Evolutionary conservation across 2,888 invertebrate genomes (phyloP).

Genomic region (Allacma fusca): DNA sequence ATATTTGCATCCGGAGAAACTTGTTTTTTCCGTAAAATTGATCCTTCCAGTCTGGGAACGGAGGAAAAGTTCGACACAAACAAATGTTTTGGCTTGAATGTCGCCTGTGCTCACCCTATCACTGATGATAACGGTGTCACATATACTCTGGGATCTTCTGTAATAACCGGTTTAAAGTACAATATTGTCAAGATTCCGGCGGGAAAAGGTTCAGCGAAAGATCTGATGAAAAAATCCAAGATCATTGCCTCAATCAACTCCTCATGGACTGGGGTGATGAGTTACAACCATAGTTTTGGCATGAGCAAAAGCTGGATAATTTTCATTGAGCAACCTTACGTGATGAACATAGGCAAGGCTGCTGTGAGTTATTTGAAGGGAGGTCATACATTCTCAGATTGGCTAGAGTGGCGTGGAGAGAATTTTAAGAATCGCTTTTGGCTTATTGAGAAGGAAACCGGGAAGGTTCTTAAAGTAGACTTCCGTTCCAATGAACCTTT

Average conservation of each 20-base stretch:
- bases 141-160: constrained; percentile 66
- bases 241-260: constrained; percentile 63
- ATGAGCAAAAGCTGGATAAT: constrained; percentile 68
- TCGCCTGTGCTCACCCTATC: constrained; percentile 66
- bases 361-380: constrained; percentile 64
- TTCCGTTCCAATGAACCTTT: constrained; percentile 65
- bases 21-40: constrained; percentile 64
- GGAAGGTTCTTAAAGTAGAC: constrained; percentile 63
- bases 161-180: constrained; percentile 64
- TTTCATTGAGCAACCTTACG: constrained; percentile 67
- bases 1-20: constrained; percentile 67
- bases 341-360: constrained; percentile 65
- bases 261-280: constrained; percentile 63
- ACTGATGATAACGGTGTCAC: constrained; percentile 64
- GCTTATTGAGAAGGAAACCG: constrained; percentile 64
- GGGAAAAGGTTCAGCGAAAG: constrained; percentile 51
- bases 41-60: constrained; percentile 65
- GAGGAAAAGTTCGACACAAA: constrained; percentile 64
- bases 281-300: constrained; percentile 68
- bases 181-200: constrained; percentile 63
- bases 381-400: constrained; percentile 63
- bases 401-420: constrained; percentile 65
- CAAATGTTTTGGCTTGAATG: constrained; percentile 64
- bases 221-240: constrained; percentile 61
- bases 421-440: constrained; percentile 64